A percentile compares a stretch with the other conserved stretches of the same genome.
Evolutionary conservation across 2,113 vertebrate species (phyloP).

Genomic region (Chiloscyllium plagiosum): DNA sequence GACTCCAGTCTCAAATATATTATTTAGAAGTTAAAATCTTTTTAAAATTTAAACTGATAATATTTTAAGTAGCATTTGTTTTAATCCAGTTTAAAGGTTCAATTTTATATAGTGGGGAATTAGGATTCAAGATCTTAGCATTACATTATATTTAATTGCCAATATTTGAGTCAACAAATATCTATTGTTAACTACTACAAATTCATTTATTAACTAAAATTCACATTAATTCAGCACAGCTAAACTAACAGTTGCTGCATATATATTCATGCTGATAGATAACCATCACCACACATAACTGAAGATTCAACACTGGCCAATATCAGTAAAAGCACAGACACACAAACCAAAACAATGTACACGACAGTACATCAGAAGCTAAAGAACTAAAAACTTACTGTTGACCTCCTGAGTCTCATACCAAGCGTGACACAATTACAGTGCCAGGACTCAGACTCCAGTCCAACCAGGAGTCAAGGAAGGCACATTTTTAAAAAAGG

Average conservation of each 20-base stretch:
- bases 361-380: slow-evolving; percentile 26
- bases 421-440: slow-evolving; percentile 75
- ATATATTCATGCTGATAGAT: background rate
- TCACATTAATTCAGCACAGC: slow-evolving; percentile 41
- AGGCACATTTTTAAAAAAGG: slow-evolving; percentile 48
- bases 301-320: background rate
- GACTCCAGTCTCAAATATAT: background rate
- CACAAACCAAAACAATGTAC: slow-evolving; percentile 16
- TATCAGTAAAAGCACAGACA: background rate
- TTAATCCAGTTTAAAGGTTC: background rate
- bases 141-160: background rate
- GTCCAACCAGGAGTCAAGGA: slow-evolving; percentile 60
- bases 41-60: background rate
- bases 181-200: slow-evolving; percentile 41
- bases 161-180: slow-evolving; percentile 3
- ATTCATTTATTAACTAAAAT: slow-evolving; percentile 47
- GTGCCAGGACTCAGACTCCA: slow-evolving; percentile 72
- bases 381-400: slow-evolving; percentile 58
- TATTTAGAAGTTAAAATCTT: background rate
- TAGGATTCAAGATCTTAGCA: background rate
- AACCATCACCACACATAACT: slow-evolving; percentile 15
- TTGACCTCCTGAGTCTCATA: slow-evolving; percentile 69
- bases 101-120: background rate
- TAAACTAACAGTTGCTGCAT: background rate
- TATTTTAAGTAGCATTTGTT: background rate